A percentile compares a stretch with the other conserved stretches of the same genome.
Evolutionary conservation across 2,797 vertebrate genomes (phyloP).

Genomic region (Anniella stebbinsi): DNA sequence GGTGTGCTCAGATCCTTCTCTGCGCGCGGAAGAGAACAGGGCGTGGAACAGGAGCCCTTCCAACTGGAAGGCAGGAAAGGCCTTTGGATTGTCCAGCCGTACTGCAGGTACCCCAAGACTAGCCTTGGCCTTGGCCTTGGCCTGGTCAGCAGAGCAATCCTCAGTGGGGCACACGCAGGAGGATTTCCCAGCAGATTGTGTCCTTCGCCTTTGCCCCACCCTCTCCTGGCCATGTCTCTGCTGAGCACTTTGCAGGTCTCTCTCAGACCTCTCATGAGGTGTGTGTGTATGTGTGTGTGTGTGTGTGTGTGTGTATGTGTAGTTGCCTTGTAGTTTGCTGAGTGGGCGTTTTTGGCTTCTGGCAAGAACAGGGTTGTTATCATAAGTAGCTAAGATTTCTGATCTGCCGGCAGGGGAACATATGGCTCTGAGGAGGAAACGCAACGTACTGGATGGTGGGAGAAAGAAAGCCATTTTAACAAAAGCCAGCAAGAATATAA

Average conservation of each 20-base stretch:
- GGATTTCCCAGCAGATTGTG: neutral
- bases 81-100: too few relatives aligned
- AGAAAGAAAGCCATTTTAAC: neutral
- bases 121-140: too few relatives aligned
- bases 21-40: too few relatives aligned
- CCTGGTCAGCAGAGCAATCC: too few relatives aligned
- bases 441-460: neutral
- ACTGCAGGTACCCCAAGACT: too few relatives aligned
- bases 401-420: neutral
- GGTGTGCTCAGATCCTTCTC: too few relatives aligned
- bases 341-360: neutral
- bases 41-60: too few relatives aligned
- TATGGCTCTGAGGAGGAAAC: neutral
- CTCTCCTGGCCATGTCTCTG: neutral
- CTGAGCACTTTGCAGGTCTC: neutral
- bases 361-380: neutral
- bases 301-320: neutral
- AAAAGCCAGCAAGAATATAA: constrained; percentile 24
- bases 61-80: too few relatives aligned
- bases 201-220: neutral
- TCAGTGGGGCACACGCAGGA: neutral
- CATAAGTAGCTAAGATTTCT: neutral
- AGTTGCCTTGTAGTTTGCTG: neutral
- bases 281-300: neutral
- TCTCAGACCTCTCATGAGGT: neutral